Conservation (phyloP, 2,113 vertebrate genomes). For the Triplophysa rosa region DNA sequence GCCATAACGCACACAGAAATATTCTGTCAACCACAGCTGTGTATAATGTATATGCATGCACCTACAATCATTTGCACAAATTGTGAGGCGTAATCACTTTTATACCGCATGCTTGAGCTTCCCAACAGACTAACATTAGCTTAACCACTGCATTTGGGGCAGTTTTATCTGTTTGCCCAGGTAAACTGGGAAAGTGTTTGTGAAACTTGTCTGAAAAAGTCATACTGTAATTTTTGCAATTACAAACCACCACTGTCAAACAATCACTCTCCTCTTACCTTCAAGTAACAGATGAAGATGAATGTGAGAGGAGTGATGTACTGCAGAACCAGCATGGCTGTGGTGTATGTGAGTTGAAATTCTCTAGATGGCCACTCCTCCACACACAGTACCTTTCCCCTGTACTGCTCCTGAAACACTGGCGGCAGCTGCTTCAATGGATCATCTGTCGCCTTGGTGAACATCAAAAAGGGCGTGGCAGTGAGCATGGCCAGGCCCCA, state of each 20-base stretch:
- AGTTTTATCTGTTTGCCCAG: too few relatives aligned
- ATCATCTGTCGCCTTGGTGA: constrained; percentile 79
- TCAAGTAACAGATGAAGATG: constrained; percentile 88
- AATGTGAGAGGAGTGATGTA: constrained; percentile 84
- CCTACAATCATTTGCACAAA: too few relatives aligned
- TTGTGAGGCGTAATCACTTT: neutral
- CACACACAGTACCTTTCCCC: constrained; percentile 84
- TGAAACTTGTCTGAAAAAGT: too few relatives aligned
- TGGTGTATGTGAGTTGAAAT: constrained; percentile 81
- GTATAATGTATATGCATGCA: too few relatives aligned
- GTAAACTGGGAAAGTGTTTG: too few relatives aligned
- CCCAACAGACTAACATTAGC: too few relatives aligned
- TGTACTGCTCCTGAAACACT: constrained; percentile 72
- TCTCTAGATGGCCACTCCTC: constrained; percentile 81
- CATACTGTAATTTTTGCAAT: too few relatives aligned
- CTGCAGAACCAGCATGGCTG: constrained; percentile 81
- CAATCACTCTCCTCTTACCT: constrained; percentile 69
- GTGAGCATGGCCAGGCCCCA: constrained; percentile 80
- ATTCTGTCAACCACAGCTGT: too few relatives aligned
- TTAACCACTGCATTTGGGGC: too few relatives aligned
- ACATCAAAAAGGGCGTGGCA: constrained; percentile 82
- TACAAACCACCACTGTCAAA: neutral
- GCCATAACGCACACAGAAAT: too few relatives aligned
- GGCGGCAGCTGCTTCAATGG: constrained; percentile 78
- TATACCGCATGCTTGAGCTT: neutral